Evolutionary conservation across 2,888 invertebrate genomes (phyloP).

Genomic region (Miltochrista miniata): DNA sequence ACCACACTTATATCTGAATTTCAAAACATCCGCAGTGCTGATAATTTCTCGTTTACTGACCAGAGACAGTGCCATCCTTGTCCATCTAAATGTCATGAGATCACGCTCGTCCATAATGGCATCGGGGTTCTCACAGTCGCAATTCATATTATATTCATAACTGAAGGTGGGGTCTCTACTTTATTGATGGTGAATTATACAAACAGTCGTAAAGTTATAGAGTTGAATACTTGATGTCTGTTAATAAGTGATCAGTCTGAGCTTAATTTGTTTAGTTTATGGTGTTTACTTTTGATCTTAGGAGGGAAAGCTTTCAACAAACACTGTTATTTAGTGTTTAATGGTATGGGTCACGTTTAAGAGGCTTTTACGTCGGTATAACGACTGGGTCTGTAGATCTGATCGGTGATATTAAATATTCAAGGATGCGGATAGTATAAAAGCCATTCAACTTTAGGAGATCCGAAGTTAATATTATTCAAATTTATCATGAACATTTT

Average conservation of each 20-base stretch:
- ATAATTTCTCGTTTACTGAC: slow-evolving; percentile 30
- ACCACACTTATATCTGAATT: no score
- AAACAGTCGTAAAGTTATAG: slow-evolving; percentile 22
- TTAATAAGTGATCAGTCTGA: slow-evolving; percentile 22
- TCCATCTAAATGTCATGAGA: slow-evolving; percentile 49
- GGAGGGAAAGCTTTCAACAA: no score
- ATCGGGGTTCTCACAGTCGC: slow-evolving; percentile 41
- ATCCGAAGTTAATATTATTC: no score
- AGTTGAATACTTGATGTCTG: slow-evolving; percentile 18
- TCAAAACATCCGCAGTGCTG: slow-evolving; percentile 6
- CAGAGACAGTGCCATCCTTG: slow-evolving; percentile 19
- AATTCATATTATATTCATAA: slow-evolving; percentile 50
- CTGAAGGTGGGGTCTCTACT: slow-evolving; percentile 24
- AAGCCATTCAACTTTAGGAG: no score
- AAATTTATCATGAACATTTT: no score
- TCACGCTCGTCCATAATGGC: slow-evolving; percentile 39
- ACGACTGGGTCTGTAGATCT: no score
- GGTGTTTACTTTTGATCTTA: neutral
- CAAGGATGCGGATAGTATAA: no score
- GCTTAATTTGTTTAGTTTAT: slow-evolving; percentile 6
- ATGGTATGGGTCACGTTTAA: neutral
- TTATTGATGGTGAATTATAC: slow-evolving; percentile 30
- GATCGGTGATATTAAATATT: no score
- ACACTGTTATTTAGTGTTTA: neutral
- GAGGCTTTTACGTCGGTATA: no score